phyloP scores from a whole-genome alignment of 2,797 vertebrate species.

The Falco naumanni region DNA sequence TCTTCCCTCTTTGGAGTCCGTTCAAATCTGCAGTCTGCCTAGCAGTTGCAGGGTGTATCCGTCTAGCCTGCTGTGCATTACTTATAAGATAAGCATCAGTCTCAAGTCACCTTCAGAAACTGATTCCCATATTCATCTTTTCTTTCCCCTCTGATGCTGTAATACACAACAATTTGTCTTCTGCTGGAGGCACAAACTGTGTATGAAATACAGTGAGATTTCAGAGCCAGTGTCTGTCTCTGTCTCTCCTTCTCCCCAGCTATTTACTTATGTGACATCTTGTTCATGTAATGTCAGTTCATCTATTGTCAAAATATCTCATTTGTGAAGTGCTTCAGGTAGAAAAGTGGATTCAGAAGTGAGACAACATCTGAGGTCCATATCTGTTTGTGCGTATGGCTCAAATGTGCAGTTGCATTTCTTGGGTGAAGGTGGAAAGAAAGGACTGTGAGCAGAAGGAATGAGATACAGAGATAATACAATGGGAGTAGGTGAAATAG shows the following conservation, averaged over 20 bases:
- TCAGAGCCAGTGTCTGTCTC: background rate
- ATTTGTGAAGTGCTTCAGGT: background rate
- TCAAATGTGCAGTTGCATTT: background rate
- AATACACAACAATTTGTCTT: background rate
- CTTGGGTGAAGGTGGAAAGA: background rate
- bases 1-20: background rate
- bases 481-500: background rate
- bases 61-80: background rate
- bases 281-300: background rate
- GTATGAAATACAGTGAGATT: background rate
- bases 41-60: background rate
- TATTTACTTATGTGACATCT: background rate
- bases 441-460: background rate
- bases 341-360: background rate
- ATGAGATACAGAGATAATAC: background rate
- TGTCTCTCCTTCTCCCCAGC: background rate
- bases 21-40: background rate
- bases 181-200: background rate
- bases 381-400: background rate
- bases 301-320: background rate
- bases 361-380: background rate
- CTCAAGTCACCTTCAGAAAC: background rate
- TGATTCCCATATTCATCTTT: conserved; percentile 4
- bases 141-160: background rate
- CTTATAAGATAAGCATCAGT: background rate